Percentiles rank a stretch among this genome's conserved stretches.
Conservation (phyloP, 2,797 vertebrate genomes). For the Acropternis orthonyx region DNA sequence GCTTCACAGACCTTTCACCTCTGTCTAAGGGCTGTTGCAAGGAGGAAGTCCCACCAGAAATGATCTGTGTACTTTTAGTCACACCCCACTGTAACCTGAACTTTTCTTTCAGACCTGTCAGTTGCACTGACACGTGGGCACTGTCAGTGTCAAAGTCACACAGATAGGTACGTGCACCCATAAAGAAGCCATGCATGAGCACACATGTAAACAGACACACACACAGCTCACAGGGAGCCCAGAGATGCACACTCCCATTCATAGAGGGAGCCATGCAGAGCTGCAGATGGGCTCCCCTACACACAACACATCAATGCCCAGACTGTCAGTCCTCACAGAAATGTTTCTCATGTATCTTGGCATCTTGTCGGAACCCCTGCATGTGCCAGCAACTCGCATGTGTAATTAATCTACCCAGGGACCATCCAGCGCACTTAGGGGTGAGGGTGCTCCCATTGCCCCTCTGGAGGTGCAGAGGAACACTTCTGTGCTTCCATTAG, state of each 20-base stretch:
- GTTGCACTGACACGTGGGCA: neutral
- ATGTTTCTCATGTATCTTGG: rapidly evolving
- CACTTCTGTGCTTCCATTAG: neutral
- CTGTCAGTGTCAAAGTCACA: neutral
- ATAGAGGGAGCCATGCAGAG: neutral
- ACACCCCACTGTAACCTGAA: neutral
- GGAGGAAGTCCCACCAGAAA: neutral
- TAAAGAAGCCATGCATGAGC: neutral
- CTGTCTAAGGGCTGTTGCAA: neutral
- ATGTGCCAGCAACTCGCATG: neutral
- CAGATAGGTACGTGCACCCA: rapidly evolving
- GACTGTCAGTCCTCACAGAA: neutral
- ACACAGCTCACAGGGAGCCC: neutral
- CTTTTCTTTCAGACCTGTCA: neutral
- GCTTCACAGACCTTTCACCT: neutral
- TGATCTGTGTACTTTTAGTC: neutral
- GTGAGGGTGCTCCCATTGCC: neutral
- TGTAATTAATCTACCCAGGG: neutral
- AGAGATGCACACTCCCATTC: neutral
- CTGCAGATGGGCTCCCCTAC: neutral
- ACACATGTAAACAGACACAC: neutral
- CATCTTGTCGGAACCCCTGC: neutral
- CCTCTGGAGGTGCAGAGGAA: neutral
- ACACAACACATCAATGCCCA: rapidly evolving
- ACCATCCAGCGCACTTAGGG: rapidly evolving